Base-by-base conservation (phyloP, 2,888 invertebrate genomes). In the Listrodromus nycthemerus region DNA sequence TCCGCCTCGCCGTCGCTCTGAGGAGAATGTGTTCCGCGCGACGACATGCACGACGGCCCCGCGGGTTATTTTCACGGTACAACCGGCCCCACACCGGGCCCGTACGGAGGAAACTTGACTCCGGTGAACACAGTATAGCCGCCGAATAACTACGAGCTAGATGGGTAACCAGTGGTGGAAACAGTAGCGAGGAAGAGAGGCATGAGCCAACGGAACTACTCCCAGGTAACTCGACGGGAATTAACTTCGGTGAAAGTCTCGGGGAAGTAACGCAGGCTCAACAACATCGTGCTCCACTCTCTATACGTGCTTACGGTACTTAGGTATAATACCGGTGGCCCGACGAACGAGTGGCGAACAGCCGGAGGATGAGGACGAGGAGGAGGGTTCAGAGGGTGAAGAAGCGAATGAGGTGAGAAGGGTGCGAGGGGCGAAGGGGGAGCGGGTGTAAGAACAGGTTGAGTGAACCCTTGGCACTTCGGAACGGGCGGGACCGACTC, bases 31-130 rank as follows among this genome's bases (percentile, higher is more conserved):
- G 50, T 30, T 50, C 58, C 48, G 27, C 21, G 24, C 71, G 55
- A n/a, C 74, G 65, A 80, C 55, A 76, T 61, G 75, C 27, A 71
- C 48, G 24, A 37, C 27, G 66, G n/a, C 77, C 77, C 30, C 67
- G 45, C 27, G 79, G 83, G 66, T 80, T 83, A 80, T 80, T 83
- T 80, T 80, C 83, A 76, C 71, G 70, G 80, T 65, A 83, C 66
- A 76, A 75, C 80, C 74, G 27, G 41, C 48, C 58, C 67, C 80
- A 71, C 55, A 80, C 55, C 75, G 66, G 69, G 55, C 30, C 67
- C n/a, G 80, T 67, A 83, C 63, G 65, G 55, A 76, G 48, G 55
- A 71, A 83, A 75, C 76, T 83, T 71, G 67, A 83, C 83, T 80
- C 76, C 50, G 50, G 75, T 66, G 83, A 80, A 71, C 76, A 80